Percentiles rank a stretch among this genome's conserved stretches.
These are phyloP conservation scores for Idris sp. DNA, from an alignment of 1,140 invertebrate species.

Conservation along the genomic window DNA sequence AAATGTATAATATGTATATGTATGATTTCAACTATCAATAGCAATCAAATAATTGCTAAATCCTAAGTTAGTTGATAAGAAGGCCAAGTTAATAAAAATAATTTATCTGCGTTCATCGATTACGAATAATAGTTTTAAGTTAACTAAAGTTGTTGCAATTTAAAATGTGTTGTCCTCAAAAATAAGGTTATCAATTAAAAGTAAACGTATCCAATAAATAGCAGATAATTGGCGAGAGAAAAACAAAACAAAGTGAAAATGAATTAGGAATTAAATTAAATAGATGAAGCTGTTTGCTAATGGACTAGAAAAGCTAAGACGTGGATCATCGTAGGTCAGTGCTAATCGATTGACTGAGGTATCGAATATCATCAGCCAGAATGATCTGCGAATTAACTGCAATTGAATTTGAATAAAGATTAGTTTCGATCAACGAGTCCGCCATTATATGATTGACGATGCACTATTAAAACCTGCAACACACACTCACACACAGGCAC, in stretches of 20 bases:
- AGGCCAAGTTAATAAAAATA: no score
- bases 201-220: no score
- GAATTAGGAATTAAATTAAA: conserved; percentile 41
- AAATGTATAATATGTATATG: no score
- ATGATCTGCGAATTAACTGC: conserved; percentile 72
- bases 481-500: conserved; percentile 72
- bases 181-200: no score
- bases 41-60: conserved; percentile 20
- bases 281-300: conserved; percentile 52
- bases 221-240: no score
- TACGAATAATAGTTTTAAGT: no score
- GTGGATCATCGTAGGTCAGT: conserved; percentile 43
- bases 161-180: no score
- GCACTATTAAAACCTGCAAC: conserved; percentile 68
- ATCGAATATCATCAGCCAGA: conserved; percentile 69
- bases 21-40: no score
- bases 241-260: conserved; percentile 37
- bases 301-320: conserved; percentile 47
- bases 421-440: conserved; percentile 55
- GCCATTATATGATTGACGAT: conserved; percentile 44
- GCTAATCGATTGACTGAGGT: conserved; percentile 40
- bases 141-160: no score
- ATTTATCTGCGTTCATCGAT: conserved; percentile 38
- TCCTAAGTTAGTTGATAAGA: no score
- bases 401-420: conserved; percentile 67